Evolutionary conservation across 2,888 invertebrate species (phyloP).

Genomic region (Unio pictorum): DNA sequence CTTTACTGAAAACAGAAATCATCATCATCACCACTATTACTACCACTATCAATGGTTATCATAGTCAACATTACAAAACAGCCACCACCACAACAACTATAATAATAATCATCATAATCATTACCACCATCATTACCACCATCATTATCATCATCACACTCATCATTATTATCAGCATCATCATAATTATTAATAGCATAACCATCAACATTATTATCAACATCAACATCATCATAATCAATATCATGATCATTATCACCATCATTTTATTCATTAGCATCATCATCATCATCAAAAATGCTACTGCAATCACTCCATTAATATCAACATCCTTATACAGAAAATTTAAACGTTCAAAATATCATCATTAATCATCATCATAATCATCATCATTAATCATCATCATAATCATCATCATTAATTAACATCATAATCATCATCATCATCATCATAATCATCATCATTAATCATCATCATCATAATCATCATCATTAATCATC

Average conservation of each 20-base stretch:
- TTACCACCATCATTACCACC: not conserved
- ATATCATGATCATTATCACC: not conserved
- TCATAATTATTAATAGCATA: not conserved
- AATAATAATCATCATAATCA: not conserved
- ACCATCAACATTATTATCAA: not conserved
- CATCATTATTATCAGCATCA: not conserved
- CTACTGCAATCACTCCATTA: too few species aligned
- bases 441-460: too few species aligned
- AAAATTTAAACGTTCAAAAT: too few species aligned
- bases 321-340: too few species aligned
- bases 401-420: too few species aligned
- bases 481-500: too few species aligned
- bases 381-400: too few species aligned
- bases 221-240: not conserved
- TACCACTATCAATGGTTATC: not conserved
- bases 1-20: conserved; percentile 61
- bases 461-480: too few species aligned
- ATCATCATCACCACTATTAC: not conserved
- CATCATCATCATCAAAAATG: not conserved
- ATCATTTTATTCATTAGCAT: not conserved
- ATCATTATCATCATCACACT: not conserved
- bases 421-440: too few species aligned
- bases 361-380: too few species aligned
- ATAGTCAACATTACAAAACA: not conserved
- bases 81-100: not conserved